These are phyloP conservation scores for Formica selysi DNA, from an alignment of 1,140 invertebrate genomes.

Conservation along the genomic window DNA sequence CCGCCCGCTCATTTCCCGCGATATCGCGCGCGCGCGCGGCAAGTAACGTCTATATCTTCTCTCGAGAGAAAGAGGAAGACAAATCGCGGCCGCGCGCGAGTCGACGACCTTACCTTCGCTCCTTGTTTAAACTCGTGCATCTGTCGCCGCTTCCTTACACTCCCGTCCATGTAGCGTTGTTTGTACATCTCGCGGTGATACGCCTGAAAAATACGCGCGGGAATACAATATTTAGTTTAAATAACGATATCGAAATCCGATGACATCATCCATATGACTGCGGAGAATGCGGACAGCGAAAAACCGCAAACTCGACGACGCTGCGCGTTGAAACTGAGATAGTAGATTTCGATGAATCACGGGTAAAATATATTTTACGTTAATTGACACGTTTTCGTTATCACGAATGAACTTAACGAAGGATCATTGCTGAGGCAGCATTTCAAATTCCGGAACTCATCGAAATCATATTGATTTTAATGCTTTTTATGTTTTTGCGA, in stretches of 20 bases:
- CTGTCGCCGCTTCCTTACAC: not conserved
- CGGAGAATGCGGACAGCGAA: slow-evolving; percentile 17
- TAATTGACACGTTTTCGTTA: not conserved
- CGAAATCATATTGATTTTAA: not conserved
- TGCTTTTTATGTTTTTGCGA: not conserved
- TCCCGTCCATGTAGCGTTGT: not conserved
- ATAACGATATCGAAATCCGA: slow-evolving; percentile 51
- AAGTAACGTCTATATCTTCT: not conserved
- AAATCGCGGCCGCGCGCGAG: not conserved
- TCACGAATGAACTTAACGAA: not conserved
- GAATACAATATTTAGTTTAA: slow-evolving; percentile 17
- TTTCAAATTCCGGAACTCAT: not conserved
- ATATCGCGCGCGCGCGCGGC: slow-evolving; percentile 2
- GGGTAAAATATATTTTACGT: not conserved
- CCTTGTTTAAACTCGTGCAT: slow-evolving; percentile 21
- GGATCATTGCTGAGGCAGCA: not conserved
- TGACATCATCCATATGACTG: not conserved
- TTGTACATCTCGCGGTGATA: slow-evolving; percentile 3
- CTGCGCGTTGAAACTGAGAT: not conserved
- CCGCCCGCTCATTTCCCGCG: slow-evolving; percentile 12
- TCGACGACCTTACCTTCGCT: slow-evolving; percentile 61
- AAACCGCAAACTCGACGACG: not conserved
- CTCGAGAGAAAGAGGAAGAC: not conserved
- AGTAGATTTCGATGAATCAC: not conserved
- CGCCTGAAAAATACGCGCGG: slow-evolving; percentile 35